These are phyloP conservation scores for Lemur catta DNA, from an alignment of 2,797 vertebrate genomes.

Conservation along the genomic window DNA sequence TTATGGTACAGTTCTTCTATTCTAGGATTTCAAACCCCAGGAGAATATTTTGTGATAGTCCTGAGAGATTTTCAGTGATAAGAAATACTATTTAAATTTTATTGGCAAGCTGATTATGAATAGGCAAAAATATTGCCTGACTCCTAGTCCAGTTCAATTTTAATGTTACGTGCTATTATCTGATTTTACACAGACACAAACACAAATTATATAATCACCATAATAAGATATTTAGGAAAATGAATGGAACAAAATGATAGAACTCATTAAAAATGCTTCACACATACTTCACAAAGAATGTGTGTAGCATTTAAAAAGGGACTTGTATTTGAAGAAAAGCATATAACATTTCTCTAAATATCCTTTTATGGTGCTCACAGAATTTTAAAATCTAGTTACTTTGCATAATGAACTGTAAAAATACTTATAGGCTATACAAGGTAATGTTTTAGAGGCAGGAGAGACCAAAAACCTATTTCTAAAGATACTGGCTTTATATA, in stretches of 20 bases:
- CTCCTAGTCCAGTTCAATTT: neutral
- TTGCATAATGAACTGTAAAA: constrained; percentile 57
- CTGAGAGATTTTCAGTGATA: neutral
- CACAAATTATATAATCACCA: constrained; percentile 41
- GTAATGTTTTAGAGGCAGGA: constrained; percentile 34
- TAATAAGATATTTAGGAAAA: constrained; percentile 58
- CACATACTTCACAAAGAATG: neutral
- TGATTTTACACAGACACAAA: constrained; percentile 44
- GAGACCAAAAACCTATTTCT: constrained; percentile 35
- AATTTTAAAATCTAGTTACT: constrained; percentile 65
- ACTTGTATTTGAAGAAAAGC: constrained; percentile 22
- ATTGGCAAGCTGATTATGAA: neutral
- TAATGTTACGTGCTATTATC: constrained; percentile 6
- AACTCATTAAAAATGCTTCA: constrained; percentile 52
- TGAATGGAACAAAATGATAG: constrained; percentile 19
- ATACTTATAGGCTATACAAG: neutral
- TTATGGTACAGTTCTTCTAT: neutral
- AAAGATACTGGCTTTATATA: constrained; percentile 38
- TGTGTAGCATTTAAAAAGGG: constrained; percentile 40
- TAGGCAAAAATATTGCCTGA: constrained; percentile 14
- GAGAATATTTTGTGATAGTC: neutral
- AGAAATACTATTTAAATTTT: constrained; percentile 1
- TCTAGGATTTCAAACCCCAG: neutral
- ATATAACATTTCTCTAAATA: constrained; percentile 54
- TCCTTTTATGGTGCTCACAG: neutral